Base-by-base conservation (phyloP, 92 coral and sea anemone species). In the Zoanthus gigantus region DNA sequence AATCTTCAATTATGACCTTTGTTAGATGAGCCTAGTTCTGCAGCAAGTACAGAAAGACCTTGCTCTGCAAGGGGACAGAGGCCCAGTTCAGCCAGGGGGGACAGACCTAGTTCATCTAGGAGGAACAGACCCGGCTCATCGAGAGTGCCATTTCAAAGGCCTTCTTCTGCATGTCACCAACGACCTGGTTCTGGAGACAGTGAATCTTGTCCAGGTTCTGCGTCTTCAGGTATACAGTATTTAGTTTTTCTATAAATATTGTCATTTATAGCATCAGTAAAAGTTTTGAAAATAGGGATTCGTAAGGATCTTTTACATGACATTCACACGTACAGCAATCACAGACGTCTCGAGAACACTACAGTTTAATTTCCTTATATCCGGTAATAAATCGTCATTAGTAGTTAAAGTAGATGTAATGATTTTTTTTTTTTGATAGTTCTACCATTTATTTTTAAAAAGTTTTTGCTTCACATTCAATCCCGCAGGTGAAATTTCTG, bases 121-220 rank as follows among this genome's bases (percentile, higher is more conserved):
- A 91, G 93, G 46, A 74, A 90, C 77, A 88, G 91, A 16, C 88
- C 93, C 16, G 90, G 93, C 9, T 86, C 87, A 79, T 61, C 90
- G 9, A 76, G 68, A 6, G 87, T 52, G 16, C 68, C 75, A 7
- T 82, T 68, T 85, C 83, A 77, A 34, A 83, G 89, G 18, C 73
- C 71, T 3, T 83, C 86, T 85, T 54, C 69, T 52, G 53, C 72
- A 6, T 77, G 34, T 85, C 46, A 74, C 28, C 82, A 77, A 66
- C 53, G 82, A 54, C 82, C 82, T 12, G 50, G 61, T 10, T 29
- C 68, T 8, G 31, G 82, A 6, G 67, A 14, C 13, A 29, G 66
- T 1, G 82, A 58, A 0, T 54, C 82, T 32, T n/a, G 67, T 0
- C 82, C 82, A 16, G 54, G 67, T 48, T 77, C 82, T 54, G 82